phyloP scores from a whole-genome alignment of 2,797 vertebrate species.

The Sarcoramphus papa region DNA sequence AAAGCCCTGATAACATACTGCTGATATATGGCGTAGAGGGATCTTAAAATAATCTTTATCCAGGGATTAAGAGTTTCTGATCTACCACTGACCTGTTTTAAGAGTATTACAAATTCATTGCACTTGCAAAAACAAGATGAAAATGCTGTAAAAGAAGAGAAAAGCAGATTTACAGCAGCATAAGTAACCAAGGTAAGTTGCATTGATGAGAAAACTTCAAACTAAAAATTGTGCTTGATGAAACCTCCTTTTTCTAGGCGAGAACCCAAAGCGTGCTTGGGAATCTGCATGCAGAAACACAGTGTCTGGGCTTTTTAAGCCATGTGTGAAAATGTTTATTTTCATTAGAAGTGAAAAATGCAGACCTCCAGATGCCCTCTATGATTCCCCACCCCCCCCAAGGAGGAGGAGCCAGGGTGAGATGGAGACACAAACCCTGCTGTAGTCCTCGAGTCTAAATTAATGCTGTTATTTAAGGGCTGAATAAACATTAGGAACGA shows the following conservation, averaged over 20 bases:
- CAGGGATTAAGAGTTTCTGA: constrained; percentile 64
- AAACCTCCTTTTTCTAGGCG: not conserved
- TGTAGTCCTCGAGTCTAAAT: not conserved
- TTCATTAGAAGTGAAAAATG: not conserved
- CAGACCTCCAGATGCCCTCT: not conserved
- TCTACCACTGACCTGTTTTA: constrained; percentile 66
- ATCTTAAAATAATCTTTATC: constrained; percentile 72
- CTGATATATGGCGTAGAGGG: not conserved
- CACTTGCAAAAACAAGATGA: constrained; percentile 11
- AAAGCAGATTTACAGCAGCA: not conserved
- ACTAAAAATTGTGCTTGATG: not conserved
- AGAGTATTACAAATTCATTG: constrained; percentile 41
- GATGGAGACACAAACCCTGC: not conserved
- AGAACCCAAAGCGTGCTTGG: not conserved
- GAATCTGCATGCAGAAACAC: not conserved
- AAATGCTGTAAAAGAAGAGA: constrained; percentile 10
- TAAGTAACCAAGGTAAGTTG: not conserved
- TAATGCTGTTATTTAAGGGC: not conserved
- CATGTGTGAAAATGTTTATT: not conserved
- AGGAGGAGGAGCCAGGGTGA: not conserved
- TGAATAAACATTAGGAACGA: not conserved
- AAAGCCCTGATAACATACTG: not conserved
- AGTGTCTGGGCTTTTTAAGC: not conserved
- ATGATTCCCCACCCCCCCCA: fast-evolving
- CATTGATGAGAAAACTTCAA: not conserved